These are phyloP conservation scores for Benitochromis conjunctus DNA, from an alignment of 2,113 vertebrate species.

Conservation along the genomic window DNA sequence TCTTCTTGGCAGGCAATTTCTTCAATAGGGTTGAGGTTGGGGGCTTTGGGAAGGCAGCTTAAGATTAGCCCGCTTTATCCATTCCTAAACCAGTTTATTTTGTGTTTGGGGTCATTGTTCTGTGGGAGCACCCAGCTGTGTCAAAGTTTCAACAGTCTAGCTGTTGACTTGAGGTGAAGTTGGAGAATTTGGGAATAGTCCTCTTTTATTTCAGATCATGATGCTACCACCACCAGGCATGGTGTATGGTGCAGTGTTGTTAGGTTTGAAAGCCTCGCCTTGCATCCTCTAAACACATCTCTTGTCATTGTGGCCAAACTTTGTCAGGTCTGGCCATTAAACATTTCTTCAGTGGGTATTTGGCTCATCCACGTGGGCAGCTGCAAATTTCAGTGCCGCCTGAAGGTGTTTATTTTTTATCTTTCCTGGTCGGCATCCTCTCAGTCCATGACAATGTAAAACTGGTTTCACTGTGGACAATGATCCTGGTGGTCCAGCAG, in stretches of 20 bases:
- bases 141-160: background rate
- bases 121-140: background rate
- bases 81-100: background rate
- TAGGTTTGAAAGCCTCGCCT: background rate
- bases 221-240: background rate
- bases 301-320: rapidly evolving
- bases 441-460: background rate
- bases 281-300: background rate
- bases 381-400: background rate
- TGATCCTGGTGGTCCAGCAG: background rate
- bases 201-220: background rate
- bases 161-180: background rate
- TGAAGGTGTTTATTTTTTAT: background rate
- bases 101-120: background rate
- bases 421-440: rapidly evolving
- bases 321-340: background rate
- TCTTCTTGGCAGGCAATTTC: background rate
- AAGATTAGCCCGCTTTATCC: background rate
- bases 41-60: background rate
- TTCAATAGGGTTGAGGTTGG: background rate
- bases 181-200: background rate
- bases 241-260: background rate
- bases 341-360: background rate
- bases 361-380: background rate
- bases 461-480: background rate